Base-by-base conservation (phyloP, 2,113 vertebrate species). In the Cynocephalus volans region DNA sequence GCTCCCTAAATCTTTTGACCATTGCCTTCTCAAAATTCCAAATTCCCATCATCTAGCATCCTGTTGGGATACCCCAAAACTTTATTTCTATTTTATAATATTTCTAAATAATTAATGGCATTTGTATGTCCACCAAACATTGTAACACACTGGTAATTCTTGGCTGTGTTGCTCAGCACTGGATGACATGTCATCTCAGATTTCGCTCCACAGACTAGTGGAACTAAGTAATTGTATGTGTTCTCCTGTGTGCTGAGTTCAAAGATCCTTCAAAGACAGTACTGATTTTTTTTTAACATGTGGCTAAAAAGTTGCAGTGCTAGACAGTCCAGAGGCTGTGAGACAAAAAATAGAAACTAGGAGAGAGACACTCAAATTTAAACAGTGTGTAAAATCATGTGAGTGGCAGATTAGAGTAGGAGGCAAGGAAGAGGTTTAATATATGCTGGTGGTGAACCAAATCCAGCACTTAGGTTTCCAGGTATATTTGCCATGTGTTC, bases 1-100 rank as follows among this genome's bases (percentile, higher is more conserved):
- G 19, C 2, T 82, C 19, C 58, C 19, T 56, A 89, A 56, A 75
- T 75, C n/a, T 75, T 88, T 95, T 56, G 21, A 54, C 21, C 36
- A 52, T 77, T 52, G 3, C 7, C 3, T 41, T 79, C 48, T 77
- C 36, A 70, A 70, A 56, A 70, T 79, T 70, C 33, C 18, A 84
- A 90, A 70, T 85, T 85, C 31, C 28, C 18, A 84, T 58, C 9
- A 85, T 84, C 21, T 90, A 70, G 70, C 13, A 77, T 95, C 65
- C 6, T 50, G 9, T 50, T 50, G 3, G 10, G 21, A 58, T 36
- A 58, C 12, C 54, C 9, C 0, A 58, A 90, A 60, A 33, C 26
- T 28, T 88, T 33, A n/a, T 79, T 73, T 64, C 54, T 64, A 21
- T 41, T 62, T 13, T 54, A 52, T 24, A 19, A 6, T 41, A 31